These are phyloP conservation scores for Hymenopus coronatus DNA, from an alignment of 2,888 invertebrate genomes.

Conservation along the genomic window DNA sequence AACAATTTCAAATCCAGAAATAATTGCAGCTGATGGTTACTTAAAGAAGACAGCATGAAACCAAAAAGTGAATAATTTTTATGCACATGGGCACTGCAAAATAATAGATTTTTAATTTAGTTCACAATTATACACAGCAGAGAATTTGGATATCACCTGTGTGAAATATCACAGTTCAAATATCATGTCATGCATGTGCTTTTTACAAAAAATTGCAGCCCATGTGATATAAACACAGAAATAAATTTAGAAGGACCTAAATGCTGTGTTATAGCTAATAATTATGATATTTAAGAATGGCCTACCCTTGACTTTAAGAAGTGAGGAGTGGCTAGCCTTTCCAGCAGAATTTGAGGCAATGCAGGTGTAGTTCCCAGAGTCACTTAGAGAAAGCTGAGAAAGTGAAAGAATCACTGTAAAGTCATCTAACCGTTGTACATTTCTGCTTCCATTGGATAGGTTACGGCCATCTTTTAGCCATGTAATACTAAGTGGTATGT, in stretches of 20 bases:
- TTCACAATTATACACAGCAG: not conserved
- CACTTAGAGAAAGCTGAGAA: slow-evolving; percentile 46
- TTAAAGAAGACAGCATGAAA: not conserved
- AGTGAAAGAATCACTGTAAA: slow-evolving; percentile 51
- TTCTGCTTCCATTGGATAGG: slow-evolving; percentile 34
- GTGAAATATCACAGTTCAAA: not conserved
- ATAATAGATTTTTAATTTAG: not conserved
- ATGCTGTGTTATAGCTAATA: not conserved
- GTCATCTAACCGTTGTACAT: slow-evolving; percentile 46
- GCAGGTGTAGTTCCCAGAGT: slow-evolving; percentile 57
- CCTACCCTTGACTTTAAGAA: slow-evolving; percentile 58
- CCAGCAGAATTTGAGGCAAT: slow-evolving; percentile 58
- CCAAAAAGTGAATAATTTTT: not conserved
- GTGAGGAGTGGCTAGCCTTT: slow-evolving; percentile 51
- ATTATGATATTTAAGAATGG: not conserved
- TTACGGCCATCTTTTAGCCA: slow-evolving; percentile 52
- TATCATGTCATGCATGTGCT: not conserved
- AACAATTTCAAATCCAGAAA: not conserved
- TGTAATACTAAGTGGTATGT: slow-evolving; percentile 40
- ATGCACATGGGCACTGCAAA: not conserved
- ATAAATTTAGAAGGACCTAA: not conserved
- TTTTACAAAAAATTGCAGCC: not conserved
- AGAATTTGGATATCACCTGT: not conserved
- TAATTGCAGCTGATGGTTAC: not conserved
- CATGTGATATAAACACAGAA: not conserved